Evolutionary conservation across 37 sponge, comb jelly and placozoan genomes (phyloP), one percentile per base, ranked within the genome.

Genomic region (Halisarca cf. caerulea): DNA sequence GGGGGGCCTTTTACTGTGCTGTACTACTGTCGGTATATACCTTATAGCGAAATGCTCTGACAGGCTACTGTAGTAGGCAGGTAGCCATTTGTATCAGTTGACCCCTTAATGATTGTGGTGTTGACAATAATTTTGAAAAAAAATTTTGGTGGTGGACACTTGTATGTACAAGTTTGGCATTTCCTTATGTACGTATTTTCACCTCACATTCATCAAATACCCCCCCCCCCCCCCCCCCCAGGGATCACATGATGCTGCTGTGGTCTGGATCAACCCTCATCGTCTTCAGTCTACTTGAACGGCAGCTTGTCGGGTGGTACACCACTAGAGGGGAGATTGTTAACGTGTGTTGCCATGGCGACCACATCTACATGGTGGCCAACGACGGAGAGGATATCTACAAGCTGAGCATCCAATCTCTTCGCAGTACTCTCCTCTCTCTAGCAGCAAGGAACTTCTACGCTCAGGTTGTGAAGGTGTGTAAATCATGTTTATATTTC

Each of bases 321-420:
- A 17, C 21, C 24, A 44, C 36, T n/a, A n/a, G 45, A 2, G 77
- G 45, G 24, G 42, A 74, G 21, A 21, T 74, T 37, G 41, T 0
- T 40, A 74, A 37, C 24, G 42, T 74, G 1, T 74, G 77, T 74
- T 74, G 77, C 77, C 77, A 74, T 74, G 77, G 45, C 17, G 45
- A 74, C 45, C 32, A 37, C 45, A 41, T 74, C 17, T 74, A 41
- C 36, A 37, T 43, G 7, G 77, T 74, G 41, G 24, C 42, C 23
- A 37, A 39, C 36, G 45, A 43, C 36, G 77, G 77, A 18, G 45
- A 74, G 44, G 69, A 34, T 68, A 44, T 74, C 25, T 74, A 74
- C 24, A 37, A 43, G 39, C 2, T 74, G 77, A 6, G n/a, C 2
- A 36, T 36, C 5, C 24, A 39, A 2, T 3, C 45, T 18, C 42